Evolutionary conservation across 1,140 invertebrate species (phyloP), one percentile per base, ranked within the genome.

Genomic region (Drosophila ambigua): DNA sequence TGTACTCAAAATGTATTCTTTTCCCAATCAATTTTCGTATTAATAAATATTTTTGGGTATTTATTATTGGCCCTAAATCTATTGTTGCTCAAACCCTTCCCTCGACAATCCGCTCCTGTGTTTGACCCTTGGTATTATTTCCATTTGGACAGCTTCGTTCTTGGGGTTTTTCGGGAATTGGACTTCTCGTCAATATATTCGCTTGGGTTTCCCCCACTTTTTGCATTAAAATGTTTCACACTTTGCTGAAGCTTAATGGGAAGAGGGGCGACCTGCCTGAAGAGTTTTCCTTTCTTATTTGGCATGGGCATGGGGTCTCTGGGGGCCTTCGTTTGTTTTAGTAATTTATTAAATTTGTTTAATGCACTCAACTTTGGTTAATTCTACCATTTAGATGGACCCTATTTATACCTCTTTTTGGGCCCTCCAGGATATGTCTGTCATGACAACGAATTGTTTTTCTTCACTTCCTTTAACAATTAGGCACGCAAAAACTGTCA

Each of bases 401-500:
- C 24, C 71, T 49, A 51, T 71, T 63, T 74, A 44, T 9, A 26
- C 15, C 39, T 23, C 5, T 44, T 20, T 55, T 52, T 65, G n/a
- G 43, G 23, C 15, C 35, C 11, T 39, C 11, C 46, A 26, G 46
- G 39, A 15, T 43, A 23, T 35, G 35, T 35, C 43, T 61, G 68
- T 20, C 67, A 72, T 54, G 50, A 39, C 58, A 73, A 72, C 69
- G 46, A 61, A 66, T 76, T 76, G 57, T 61, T 81, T 77, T 51
- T 72, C 68, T 49, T 51, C 54, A 39, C 62, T 63, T 71, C 50
- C 72, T 58, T 74, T 78, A 66, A 77, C 83, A 85, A 82, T 85
- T 81, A 75, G 78, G 83, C 74, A 78, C 82, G 69, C 82, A 87
- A 62, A 48, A 57, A 57, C 66, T 39, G 64, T 57, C 65, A 68